Percentiles rank a stretch among this genome's conserved stretches.
Conservation (phyloP, 2,888 invertebrate genomes). For the Subacronicta megacephala region DNA sequence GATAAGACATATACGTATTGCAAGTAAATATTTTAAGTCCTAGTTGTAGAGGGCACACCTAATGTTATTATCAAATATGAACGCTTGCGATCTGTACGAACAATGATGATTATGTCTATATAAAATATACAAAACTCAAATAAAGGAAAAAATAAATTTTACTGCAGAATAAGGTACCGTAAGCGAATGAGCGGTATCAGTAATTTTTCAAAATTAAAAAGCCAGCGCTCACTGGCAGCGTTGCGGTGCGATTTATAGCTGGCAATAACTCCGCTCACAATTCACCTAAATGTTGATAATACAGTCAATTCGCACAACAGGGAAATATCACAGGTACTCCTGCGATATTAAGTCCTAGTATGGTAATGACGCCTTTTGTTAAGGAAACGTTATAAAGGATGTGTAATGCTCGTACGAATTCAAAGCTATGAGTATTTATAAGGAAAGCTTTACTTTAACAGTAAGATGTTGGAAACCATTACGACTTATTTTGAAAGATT, state of each 20-base stretch:
- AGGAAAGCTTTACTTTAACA: too few relatives aligned
- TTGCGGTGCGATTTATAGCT: constrained; percentile 36
- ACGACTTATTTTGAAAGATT: too few relatives aligned
- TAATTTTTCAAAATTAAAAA: constrained; percentile 46
- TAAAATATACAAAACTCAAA: too few relatives aligned
- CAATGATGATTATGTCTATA: too few relatives aligned
- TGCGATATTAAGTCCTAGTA: constrained; percentile 5
- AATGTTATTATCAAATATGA: too few relatives aligned
- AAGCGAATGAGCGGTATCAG: constrained; percentile 14
- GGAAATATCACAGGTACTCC: constrained; percentile 9
- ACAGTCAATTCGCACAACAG: constrained; percentile 13
- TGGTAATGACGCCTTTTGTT: neutral
- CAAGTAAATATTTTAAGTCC: too few relatives aligned
- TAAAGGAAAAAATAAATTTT: too few relatives aligned
- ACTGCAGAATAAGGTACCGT: neutral
- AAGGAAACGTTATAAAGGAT: neutral
- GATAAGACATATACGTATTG: too few relatives aligned
- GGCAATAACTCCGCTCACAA: constrained; percentile 35
- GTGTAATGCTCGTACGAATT: neutral
- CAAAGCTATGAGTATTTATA: neutral
- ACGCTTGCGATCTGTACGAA: too few relatives aligned
- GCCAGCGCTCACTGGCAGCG: constrained; percentile 8
- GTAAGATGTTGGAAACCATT: too few relatives aligned
- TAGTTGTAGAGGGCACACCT: too few relatives aligned
- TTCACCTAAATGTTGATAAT: constrained; percentile 23